Evolutionary conservation across 2,888 invertebrate species (phyloP), one percentile per base, ranked within the genome.

Genomic region (Cistogaster globosa): DNA sequence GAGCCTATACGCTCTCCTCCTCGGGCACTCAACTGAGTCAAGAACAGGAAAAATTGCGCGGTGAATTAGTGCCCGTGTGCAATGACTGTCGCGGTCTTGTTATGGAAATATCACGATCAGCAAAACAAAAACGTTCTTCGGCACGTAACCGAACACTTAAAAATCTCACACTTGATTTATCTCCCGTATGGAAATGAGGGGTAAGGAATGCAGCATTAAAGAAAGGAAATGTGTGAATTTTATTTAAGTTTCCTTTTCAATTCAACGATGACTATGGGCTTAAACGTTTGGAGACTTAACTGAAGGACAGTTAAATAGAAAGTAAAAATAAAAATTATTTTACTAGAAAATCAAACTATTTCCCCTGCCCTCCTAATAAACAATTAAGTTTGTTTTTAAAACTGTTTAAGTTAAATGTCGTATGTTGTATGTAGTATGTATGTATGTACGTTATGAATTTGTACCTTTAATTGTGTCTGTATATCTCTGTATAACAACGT

Each of bases 31-130:
- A 93, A 48, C 88, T 92, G 38, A 90, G 91, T 76, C 91, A 91
- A 77, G 92, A 94, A 74, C 93, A 93, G 60, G 96, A 96, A 90
- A 94, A 95, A 22, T 93, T 96, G 65, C 95, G 95, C 83, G 95
- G 96, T 87, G 96, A 97, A 83, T 95, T 96, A 90, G 97, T 98
- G 96, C 96, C 96, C 85, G 97, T 98, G 65, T 98, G 98, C 92
- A 96, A 97, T 92, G 98, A 98, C 94, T 98, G 98, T 93, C 97
- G 97, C 92, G 96, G 97, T 84, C 97, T 98, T 96, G 97, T 98
- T 83, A 95, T 97, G 89, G 97, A 98, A 93, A 98, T 98, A 91
- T 98, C 98, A 91, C 96, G 97, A 93, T 97, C 97, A 26, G 87
- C 95, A 96, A 91, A 92, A 83, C 96, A 96, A 81, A 96, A 96